Evolutionary conservation across 2,113 vertebrate species (phyloP).

Genomic region (Chunga burmeisteri): DNA sequence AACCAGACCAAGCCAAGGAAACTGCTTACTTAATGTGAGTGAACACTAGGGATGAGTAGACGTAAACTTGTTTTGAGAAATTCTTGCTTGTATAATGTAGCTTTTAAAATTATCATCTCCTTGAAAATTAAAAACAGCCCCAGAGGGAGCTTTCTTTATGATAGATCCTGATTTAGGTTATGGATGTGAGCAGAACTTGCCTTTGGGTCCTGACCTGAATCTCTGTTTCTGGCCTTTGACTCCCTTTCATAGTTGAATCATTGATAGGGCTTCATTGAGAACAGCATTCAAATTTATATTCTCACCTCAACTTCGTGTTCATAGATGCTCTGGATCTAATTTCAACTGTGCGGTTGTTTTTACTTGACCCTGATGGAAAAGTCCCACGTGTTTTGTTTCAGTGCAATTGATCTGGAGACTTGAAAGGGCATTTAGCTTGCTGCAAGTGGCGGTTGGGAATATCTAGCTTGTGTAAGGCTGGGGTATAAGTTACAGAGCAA

Average conservation of each 20-base stretch:
- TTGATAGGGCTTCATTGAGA: background rate
- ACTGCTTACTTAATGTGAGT: background rate
- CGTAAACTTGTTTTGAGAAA: background rate
- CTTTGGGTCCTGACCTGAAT: background rate
- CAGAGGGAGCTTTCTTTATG: background rate
- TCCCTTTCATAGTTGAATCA: background rate
- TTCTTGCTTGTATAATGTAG: background rate
- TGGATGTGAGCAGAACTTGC: background rate
- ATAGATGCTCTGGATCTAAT: background rate
- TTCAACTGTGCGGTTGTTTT: background rate
- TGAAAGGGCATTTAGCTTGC: background rate
- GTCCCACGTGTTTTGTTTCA: rapidly evolving
- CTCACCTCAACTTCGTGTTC: background rate
- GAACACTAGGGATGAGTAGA: background rate
- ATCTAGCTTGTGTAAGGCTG: background rate
- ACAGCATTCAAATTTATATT: background rate
- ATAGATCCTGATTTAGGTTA: too few relatives aligned
- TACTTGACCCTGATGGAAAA: background rate
- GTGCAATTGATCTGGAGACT: background rate
- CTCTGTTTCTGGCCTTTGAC: background rate
- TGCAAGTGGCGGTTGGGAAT: background rate
- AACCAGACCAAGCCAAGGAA: background rate
- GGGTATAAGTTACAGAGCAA: background rate
- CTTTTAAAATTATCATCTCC: background rate
- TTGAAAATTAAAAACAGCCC: background rate